Evolutionary conservation across 2,113 vertebrate genomes (phyloP).

Genomic region (Erinaceus europaeus): DNA sequence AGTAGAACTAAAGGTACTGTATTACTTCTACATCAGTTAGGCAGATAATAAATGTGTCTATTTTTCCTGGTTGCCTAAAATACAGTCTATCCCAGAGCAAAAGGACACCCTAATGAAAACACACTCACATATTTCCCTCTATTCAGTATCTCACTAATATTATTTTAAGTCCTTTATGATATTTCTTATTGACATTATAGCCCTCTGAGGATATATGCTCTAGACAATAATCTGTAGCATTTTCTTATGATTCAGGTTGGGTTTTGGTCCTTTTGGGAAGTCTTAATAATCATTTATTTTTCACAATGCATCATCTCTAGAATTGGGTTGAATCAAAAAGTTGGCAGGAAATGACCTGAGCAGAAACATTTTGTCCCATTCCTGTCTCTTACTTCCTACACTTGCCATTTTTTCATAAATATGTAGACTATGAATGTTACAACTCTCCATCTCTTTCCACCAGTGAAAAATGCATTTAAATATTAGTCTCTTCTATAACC

Average conservation of each 20-base stretch:
- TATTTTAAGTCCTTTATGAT: background rate
- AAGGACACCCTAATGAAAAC: background rate
- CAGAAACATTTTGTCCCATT: slow-evolving; percentile 23
- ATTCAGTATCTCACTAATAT: background rate
- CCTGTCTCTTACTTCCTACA: slow-evolving; percentile 4
- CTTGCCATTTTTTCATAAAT: slow-evolving; percentile 3
- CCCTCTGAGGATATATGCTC: background rate
- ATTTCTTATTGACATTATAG: slow-evolving; percentile 26
- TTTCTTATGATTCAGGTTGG: background rate
- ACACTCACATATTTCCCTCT: background rate
- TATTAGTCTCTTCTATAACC: background rate
- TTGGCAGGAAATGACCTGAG: slow-evolving; percentile 37
- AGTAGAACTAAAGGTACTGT: background rate
- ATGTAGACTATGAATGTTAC: slow-evolving; percentile 11
- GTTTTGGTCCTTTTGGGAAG: slow-evolving; percentile 16
- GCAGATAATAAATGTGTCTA: background rate
- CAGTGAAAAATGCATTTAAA: slow-evolving; percentile 31
- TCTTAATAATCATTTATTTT: slow-evolving; percentile 38
- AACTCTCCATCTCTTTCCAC: slow-evolving; percentile 23
- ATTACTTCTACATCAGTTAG: background rate
- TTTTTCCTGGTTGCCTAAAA: background rate
- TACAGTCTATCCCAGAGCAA: background rate
- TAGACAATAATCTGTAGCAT: slow-evolving; percentile 32
- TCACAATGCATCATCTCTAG: background rate
- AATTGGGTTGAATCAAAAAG: slow-evolving; percentile 27